Base-by-base conservation (phyloP, 1,140 invertebrate species). In the Dinoponera quadriceps region DNA sequence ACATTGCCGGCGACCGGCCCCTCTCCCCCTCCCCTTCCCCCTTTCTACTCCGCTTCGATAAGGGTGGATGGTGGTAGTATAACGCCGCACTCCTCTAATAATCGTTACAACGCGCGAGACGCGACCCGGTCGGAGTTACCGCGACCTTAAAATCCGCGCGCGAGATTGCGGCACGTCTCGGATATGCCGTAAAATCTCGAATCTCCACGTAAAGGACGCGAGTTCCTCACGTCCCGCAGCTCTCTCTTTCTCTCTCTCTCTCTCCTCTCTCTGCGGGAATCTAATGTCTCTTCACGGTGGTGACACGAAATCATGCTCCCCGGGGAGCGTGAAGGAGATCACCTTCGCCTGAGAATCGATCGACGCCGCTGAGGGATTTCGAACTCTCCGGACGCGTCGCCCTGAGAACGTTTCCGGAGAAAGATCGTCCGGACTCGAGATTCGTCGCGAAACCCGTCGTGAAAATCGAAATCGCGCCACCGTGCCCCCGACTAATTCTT, bases 21-120 rank as follows among this genome's bases (percentile, higher is more conserved):
- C 18, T 77, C 44, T 54, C n/a, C 44, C 38, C 38, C 4, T 44
- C 11, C 11, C 38, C 38, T 44, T 11, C 38, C 3, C 38, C 38
- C 2, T 5, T 33, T 3, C 22, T 7, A 7, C n/a, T n/a, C 54
- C 60, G 3, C 38, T 69, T 69, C 33, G 62, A 55, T 69, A 44
- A 80, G 7, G 38, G 9, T 44, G 7, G 2, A 44, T n/a, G 9
- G 38, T 44, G 9, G 22, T 80, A 59, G 14, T 49, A n/a, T n/a
- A 65, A 71, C 69, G 44, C 33, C 18, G 63, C 29, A 66, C 54
- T 3, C n/a, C n/a, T 55, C 54, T 55, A 7, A 20, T 66, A 66
- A 65, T 66, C 11, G 51, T 66, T 66, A 54, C 20, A 77, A 66
- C n/a, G n/a, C n/a, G n/a, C n/a, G n/a, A n/a, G n/a, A n/a, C n/a